A percentile compares a stretch with the other conserved stretches of the same genome.
Evolutionary conservation across 2,113 vertebrate genomes (phyloP).

Genomic region (Lophochroa leadbeateri): DNA sequence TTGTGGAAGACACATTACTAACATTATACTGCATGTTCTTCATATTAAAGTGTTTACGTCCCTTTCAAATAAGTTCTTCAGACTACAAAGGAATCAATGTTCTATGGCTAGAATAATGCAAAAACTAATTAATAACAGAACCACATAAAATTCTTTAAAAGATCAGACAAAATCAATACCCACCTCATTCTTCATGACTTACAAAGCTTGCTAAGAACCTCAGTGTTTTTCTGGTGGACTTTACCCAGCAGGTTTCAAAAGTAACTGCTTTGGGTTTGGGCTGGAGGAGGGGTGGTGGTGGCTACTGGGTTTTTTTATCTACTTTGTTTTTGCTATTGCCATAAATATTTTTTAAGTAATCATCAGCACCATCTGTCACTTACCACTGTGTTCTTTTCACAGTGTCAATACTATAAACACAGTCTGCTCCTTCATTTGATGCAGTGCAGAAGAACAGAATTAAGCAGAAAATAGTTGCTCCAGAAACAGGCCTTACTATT

Average conservation of each 20-base stretch:
- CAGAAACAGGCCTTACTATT: slow-evolving; percentile 21
- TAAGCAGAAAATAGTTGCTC: slow-evolving; percentile 26
- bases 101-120: not conserved
- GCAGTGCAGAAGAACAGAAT: not conserved
- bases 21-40: not conserved
- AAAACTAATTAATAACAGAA: not conserved
- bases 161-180: slow-evolving; percentile 6
- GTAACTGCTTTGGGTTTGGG: not conserved
- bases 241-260: not conserved
- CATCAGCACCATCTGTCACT: slow-evolving; percentile 50
- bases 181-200: not conserved
- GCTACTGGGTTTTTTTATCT: not conserved
- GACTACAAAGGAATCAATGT: not conserved
- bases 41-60: not conserved
- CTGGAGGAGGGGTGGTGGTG: not conserved
- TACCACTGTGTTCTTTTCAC: slow-evolving; percentile 50
- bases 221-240: not conserved
- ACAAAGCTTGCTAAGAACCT: not conserved
- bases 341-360: slow-evolving; percentile 62
- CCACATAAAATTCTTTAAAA: not conserved
- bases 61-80: not conserved
- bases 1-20: not conserved
- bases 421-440: slow-evolving; percentile 52
- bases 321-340: slow-evolving; percentile 52
- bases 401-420: slow-evolving; percentile 58